Conservation (phyloP, 2,888 invertebrate species). For the Portevinia maculata region DNA sequence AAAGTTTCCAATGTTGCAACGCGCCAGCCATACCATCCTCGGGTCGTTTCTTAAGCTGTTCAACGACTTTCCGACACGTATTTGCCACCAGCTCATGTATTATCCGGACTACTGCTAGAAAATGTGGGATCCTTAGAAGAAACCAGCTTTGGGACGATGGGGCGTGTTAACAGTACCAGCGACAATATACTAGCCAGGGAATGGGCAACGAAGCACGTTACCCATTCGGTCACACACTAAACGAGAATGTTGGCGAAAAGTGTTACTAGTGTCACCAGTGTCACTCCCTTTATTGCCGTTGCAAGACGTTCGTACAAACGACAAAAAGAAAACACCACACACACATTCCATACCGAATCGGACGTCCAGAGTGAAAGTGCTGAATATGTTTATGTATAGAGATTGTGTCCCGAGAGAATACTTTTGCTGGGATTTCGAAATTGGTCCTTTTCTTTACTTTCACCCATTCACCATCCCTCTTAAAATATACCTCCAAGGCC, state of each 20-base stretch:
- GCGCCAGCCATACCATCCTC: constrained; percentile 52
- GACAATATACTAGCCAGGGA: constrained; percentile 13
- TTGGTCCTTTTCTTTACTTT: constrained; percentile 47
- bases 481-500: constrained; percentile 6
- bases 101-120: constrained; percentile 6
- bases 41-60: constrained; percentile 62
- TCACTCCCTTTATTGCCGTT: constrained; percentile 74
- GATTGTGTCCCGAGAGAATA: constrained; percentile 70
- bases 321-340: constrained; percentile 53
- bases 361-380: constrained; percentile 67
- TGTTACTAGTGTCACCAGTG: constrained; percentile 70
- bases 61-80: constrained; percentile 70
- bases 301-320: constrained; percentile 66
- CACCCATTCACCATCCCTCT: neutral
- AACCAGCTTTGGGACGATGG: constrained; percentile 35
- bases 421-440: constrained; percentile 68
- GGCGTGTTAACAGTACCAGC: constrained; percentile 37
- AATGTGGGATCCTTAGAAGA: neutral
- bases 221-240: constrained; percentile 73
- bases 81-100: constrained; percentile 62
- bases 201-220: constrained; percentile 67
- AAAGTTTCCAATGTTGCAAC: constrained; percentile 56
- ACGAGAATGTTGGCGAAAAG: constrained; percentile 73
- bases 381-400: constrained; percentile 56
- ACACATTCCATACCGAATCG: constrained; percentile 21